Conservation (phyloP, 2,113 vertebrate species). For the Rhinoptilus africanus region DNA sequence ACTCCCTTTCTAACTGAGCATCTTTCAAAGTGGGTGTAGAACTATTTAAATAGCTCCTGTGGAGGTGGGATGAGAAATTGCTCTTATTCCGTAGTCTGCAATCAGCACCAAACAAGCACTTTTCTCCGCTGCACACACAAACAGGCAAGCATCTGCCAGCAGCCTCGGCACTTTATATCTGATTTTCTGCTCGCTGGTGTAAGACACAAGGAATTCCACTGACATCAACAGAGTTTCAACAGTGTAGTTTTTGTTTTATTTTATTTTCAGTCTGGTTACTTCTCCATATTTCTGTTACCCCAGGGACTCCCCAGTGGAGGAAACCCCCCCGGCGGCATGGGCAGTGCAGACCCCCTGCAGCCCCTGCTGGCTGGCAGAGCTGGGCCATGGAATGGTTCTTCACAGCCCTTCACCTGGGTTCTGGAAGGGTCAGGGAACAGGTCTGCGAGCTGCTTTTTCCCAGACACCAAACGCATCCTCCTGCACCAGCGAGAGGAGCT, state of each 20-base stretch:
- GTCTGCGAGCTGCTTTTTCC: background rate
- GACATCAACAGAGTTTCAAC: background rate
- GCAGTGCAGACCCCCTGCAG: background rate
- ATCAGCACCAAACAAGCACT: conserved; percentile 67
- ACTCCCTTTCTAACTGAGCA: conserved; percentile 56
- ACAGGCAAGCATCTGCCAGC: conserved; percentile 46
- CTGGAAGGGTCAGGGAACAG: background rate
- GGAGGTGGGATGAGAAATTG: conserved; percentile 67
- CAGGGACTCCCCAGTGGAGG: background rate
- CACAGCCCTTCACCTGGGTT: background rate
- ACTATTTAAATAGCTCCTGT: conserved; percentile 64
- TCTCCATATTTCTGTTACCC: background rate
- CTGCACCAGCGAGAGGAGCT: background rate
- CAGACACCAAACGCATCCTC: background rate
- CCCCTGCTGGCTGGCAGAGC: background rate
- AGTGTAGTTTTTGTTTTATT: background rate
- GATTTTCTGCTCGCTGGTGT: background rate
- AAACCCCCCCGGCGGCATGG: accelerated
- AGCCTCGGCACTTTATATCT: conserved; percentile 9
- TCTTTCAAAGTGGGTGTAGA: conserved; percentile 63
- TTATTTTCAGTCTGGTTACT: background rate
- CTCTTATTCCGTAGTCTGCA: conserved; percentile 64
- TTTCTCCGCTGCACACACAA: conserved; percentile 63
- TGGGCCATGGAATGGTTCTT: background rate
- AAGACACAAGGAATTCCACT: conserved; percentile 22